These are phyloP conservation scores for Grus americana DNA, from an alignment of 2,113 vertebrate genomes.

Conservation along the genomic window DNA sequence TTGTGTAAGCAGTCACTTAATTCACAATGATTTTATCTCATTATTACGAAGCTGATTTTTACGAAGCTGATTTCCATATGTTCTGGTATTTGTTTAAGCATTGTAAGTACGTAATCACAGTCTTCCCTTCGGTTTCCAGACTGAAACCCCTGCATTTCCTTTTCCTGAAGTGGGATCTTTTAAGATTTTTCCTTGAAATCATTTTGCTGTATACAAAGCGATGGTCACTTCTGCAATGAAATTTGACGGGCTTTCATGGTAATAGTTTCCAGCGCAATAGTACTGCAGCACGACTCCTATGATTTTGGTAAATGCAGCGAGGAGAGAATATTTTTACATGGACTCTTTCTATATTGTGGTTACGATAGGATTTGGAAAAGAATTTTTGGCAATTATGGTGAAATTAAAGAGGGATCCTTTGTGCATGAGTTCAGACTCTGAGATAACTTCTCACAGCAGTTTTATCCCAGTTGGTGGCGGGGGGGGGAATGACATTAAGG, in stretches of 20 bases:
- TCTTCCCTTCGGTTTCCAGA: neutral
- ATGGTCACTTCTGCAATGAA: neutral
- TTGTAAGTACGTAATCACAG: neutral
- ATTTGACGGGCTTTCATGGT: neutral
- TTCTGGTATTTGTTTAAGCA: neutral
- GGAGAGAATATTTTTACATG: neutral
- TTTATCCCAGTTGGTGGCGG: neutral
- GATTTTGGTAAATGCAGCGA: neutral
- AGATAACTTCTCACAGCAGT: neutral
- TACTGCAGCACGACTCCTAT: neutral
- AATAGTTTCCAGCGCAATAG: neutral
- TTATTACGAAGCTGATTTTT: neutral
- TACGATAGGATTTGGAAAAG: neutral
- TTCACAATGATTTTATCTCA: neutral
- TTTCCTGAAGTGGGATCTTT: neutral
- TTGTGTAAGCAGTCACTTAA: slow-evolving; percentile 10
- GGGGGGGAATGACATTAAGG: neutral
- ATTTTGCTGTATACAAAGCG: neutral
- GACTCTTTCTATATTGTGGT: neutral
- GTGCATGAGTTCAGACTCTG: neutral
- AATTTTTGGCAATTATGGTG: neutral
- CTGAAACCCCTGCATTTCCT: neutral
- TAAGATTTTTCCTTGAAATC: neutral
- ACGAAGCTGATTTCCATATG: neutral
- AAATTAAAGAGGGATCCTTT: neutral